These are phyloP conservation scores for Cephus spinipes DNA, from an alignment of 2,888 invertebrate genomes.

Conservation along the genomic window DNA sequence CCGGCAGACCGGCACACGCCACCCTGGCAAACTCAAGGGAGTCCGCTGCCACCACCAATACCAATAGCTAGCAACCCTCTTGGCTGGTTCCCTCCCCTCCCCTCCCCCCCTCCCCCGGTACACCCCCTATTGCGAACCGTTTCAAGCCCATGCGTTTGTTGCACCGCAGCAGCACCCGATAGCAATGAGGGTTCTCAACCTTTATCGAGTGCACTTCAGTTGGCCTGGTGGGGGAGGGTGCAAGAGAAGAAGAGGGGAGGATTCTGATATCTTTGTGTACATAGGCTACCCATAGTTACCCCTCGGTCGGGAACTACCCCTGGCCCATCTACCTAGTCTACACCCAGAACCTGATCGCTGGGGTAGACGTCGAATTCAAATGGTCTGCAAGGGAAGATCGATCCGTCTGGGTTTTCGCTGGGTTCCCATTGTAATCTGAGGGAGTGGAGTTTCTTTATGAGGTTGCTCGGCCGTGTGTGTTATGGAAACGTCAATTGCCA, in stretches of 20 bases:
- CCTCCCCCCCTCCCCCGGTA: background rate
- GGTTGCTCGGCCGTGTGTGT: background rate
- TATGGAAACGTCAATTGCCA: background rate
- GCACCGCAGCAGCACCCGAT: constrained; percentile 51
- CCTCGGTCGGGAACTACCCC: background rate
- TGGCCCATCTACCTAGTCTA: background rate
- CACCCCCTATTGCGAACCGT: constrained; percentile 11
- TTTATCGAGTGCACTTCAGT: constrained; percentile 27
- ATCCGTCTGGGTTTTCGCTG: background rate
- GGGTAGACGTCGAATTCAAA: background rate
- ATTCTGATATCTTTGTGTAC: background rate
- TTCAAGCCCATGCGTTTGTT: constrained; percentile 49
- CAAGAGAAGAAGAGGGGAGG: background rate
- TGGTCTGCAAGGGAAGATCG: background rate
- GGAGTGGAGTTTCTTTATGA: background rate
- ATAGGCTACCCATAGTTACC: background rate
- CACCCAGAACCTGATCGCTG: background rate
- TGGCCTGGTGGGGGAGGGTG: constrained; percentile 26
- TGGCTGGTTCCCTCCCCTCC: background rate
- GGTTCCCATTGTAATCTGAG: background rate
- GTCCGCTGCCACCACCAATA: constrained; percentile 9
- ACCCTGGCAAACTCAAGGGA: constrained; percentile 6
- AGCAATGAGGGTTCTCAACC: background rate
- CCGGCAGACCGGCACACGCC: constrained; percentile 27
- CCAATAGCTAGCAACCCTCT: background rate